Percentiles rank a stretch among this genome's conserved stretches.
These are phyloP conservation scores for Ectemnius lituratus DNA, from an alignment of 2,888 invertebrate genomes.

Conservation along the genomic window DNA sequence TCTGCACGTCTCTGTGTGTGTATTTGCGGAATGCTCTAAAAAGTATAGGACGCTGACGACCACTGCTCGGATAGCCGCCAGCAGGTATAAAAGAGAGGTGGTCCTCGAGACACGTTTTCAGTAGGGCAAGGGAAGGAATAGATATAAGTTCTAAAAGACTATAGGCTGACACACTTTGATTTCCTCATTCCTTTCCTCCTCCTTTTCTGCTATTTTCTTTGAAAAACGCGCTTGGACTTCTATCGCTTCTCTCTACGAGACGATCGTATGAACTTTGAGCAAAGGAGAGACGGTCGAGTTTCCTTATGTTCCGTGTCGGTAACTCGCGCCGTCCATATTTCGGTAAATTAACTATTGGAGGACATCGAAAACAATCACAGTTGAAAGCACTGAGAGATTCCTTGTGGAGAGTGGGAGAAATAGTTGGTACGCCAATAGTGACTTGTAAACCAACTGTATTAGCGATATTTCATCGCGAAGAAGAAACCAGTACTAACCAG, in stretches of 20 bases:
- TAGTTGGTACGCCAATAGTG: background rate
- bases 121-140: background rate
- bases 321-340: background rate
- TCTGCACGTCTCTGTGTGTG: background rate
- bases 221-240: background rate
- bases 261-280: constrained; percentile 30
- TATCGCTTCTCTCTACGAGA: constrained; percentile 12
- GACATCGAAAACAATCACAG: constrained; percentile 50
- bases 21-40: background rate
- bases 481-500: constrained; percentile 1
- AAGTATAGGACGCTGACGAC: background rate
- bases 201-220: no score
- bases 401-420: constrained; percentile 20
- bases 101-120: background rate
- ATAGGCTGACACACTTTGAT: no score
- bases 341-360: constrained; percentile 33
- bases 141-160: background rate
- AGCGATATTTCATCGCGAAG: no score
- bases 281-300: constrained; percentile 39
- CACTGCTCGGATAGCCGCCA: no score
- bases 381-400: constrained; percentile 43
- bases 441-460: no score
- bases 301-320: constrained; percentile 28
- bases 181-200: no score
- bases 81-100: background rate